Evolutionary conservation across 2,113 vertebrate species (phyloP), one percentile per base, ranked within the genome.

Genomic region (Pachyramphus minor): DNA sequence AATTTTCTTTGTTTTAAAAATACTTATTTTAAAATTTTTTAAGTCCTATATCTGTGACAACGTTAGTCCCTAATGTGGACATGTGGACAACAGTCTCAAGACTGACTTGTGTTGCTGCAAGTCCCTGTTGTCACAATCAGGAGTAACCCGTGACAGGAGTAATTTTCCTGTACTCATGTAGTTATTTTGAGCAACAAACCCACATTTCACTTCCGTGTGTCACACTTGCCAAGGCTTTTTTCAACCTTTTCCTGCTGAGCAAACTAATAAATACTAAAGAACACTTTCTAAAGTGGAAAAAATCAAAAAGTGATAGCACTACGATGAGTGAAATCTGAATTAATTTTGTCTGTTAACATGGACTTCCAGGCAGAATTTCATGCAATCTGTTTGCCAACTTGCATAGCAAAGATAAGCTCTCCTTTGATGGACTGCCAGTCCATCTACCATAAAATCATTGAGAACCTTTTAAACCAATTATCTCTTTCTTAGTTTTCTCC

Each of bases 251-350:
- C 81, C 49, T 79, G 53, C 41, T 60, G n/a, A 94, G 49, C 49
- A 92, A 95, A 60, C 41, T 12, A 89, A 75, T 89, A 91, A 86
- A 94, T 79, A 84, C 60, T 91, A 89, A 90, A 82, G 44, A 91
- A 76, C 28, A 72, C 19, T 68, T 92, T 87, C 56, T 73, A 58
- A 52, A 94, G 31, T 44, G 11, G 45, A 58, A 84, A 59, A 76
- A 85, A 28, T 23, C 2, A 27, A 53, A 71, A 92, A 75, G 15
- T 59, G 58, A 50, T 60, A 78, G 33, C 45, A 59, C 12, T 58
- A 75, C 5, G 1, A n/a, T 41, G 35, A 69, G 12, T 23, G 28
- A 89, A 87, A 76, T 75, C 12, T 69, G 66, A 95, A 82, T 81
- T 79, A 23, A 82, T 67, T 50, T 93, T 47, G 11, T 59, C 81